phyloP scores from a whole-genome alignment of 2,113 vertebrate species.

The Crotalus horridus region DNA sequence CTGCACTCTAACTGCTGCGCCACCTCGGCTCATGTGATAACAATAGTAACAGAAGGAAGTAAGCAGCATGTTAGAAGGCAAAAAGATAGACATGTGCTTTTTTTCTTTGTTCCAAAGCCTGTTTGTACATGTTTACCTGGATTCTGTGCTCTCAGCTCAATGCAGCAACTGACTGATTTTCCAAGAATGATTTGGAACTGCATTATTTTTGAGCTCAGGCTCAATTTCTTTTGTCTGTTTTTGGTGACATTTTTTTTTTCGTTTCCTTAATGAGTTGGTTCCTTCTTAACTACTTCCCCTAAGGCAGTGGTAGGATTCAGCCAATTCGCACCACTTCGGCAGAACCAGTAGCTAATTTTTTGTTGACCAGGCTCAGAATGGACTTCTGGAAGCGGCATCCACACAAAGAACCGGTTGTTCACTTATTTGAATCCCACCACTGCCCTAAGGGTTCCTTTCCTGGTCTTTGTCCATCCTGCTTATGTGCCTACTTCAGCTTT shows the following conservation, averaged over 20 bases:
- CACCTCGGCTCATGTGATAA: no score
- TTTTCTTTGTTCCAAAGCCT: constrained; percentile 33
- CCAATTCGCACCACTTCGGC: no score
- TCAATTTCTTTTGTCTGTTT: not conserved
- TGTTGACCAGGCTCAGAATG: no score
- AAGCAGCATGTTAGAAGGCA: not conserved
- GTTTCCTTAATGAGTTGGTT: not conserved
- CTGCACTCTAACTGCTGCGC: no score
- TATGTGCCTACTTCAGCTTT: not conserved
- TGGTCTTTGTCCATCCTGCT: not conserved
- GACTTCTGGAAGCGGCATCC: no score
- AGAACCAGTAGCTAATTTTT: no score
- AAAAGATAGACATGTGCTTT: not conserved
- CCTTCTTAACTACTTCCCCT: not conserved
- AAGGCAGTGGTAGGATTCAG: not conserved
- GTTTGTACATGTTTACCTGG: constrained; percentile 43
- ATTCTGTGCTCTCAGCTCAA: constrained; percentile 12
- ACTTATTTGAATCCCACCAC: no score
- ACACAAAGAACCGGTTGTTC: no score
- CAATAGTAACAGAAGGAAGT: constrained; percentile 13
- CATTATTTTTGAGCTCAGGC: constrained; percentile 16
- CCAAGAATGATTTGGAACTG: constrained; percentile 43
- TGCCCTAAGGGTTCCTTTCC: not conserved
- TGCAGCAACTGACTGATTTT: constrained; percentile 23
- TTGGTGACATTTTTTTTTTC: not conserved